A percentile compares a stretch with the other conserved stretches of the same genome.
phyloP scores from a whole-genome alignment of 2,797 vertebrate species.

The Alectoris magna region DNA sequence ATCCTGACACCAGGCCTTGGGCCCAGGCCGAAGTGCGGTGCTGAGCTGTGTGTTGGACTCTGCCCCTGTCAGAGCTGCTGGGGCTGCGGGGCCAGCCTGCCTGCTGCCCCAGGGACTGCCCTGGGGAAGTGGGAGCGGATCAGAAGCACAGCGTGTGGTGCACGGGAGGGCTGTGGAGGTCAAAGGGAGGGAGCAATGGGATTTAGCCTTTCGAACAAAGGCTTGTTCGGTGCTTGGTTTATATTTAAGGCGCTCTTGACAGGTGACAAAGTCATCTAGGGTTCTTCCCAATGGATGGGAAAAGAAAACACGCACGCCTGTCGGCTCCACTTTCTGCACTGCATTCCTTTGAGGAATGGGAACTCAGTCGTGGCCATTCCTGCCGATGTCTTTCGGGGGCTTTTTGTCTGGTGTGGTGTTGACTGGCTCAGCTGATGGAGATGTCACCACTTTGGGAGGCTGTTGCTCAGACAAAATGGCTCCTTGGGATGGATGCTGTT shows the following conservation, averaged over 20 bases:
- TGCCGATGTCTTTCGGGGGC: not conserved
- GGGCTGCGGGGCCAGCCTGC: not conserved
- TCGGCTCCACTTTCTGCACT: not conserved
- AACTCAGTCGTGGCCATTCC: not conserved
- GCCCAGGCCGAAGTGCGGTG: not conserved
- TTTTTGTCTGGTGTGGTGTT: not conserved
- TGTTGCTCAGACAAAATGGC: not conserved
- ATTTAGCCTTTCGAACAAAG: not conserved
- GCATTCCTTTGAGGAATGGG: not conserved
- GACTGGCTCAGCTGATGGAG: not conserved
- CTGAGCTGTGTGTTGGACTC: constrained; percentile 2
- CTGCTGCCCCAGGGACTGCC: rapidly evolving
- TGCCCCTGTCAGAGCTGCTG: not conserved
- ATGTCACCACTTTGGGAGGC: not conserved
- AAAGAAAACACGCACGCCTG: not conserved
- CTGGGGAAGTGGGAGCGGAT: not conserved
- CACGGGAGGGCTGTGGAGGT: not conserved
- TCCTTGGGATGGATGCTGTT: not conserved
- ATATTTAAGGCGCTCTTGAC: not conserved
- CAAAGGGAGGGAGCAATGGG: not conserved
- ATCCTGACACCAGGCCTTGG: not conserved
- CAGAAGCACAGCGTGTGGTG: not conserved
- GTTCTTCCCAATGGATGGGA: rapidly evolving
- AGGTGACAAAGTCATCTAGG: not conserved
- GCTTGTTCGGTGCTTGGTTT: not conserved